Evolutionary conservation across 2,888 invertebrate genomes (phyloP), one percentile per base, ranked within the genome.

Genomic region (Coenonympha glycerion): DNA sequence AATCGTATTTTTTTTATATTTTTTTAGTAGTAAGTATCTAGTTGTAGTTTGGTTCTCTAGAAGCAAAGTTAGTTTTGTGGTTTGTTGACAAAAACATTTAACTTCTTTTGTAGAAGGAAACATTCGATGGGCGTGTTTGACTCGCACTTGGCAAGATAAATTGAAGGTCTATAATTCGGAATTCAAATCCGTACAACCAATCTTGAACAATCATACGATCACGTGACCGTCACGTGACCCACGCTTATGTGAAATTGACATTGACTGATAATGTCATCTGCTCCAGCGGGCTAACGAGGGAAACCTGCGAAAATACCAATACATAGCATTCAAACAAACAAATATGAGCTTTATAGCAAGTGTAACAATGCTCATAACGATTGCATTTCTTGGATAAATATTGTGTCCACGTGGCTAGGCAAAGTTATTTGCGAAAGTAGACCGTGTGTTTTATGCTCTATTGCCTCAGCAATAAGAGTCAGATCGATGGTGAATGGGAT

Each of bases 261-360:
- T 55, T 56, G 55, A 60, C 55, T 53, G 55, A 56, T 52, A 58
- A 50, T 55, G 59, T 55, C 58, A 58, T 58, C 55, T 47, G 33
- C 47, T 49, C 36, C 53, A 18, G 31, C 40, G 44, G 36, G 16
- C 31, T 40, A 49, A 39, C 41, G 31, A 47, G 45, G 36, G 36
- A 45, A 53, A 45, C 47, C 22, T 22, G 22, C 13, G 15, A 3
- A 39, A 8, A 13, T 36, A 46, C 39, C 47, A 45, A 26, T 40
- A 19, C 21, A 26, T 26, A 15, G 41, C 33, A 13, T 9, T 4
- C 18, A 6, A 3, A 11, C 37, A 13, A 41, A 37, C 37, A 3
- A 56, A 41, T 33, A 15, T 45, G 13, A 24, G 52, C 54, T 33
- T 46, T 54, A 53, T 2, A 3, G 5, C 11, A 0, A 0, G 13